Percentiles rank a stretch among this genome's conserved stretches.
phyloP scores from a whole-genome alignment of 2,797 vertebrate species.

The Poliocrania exsul region DNA sequence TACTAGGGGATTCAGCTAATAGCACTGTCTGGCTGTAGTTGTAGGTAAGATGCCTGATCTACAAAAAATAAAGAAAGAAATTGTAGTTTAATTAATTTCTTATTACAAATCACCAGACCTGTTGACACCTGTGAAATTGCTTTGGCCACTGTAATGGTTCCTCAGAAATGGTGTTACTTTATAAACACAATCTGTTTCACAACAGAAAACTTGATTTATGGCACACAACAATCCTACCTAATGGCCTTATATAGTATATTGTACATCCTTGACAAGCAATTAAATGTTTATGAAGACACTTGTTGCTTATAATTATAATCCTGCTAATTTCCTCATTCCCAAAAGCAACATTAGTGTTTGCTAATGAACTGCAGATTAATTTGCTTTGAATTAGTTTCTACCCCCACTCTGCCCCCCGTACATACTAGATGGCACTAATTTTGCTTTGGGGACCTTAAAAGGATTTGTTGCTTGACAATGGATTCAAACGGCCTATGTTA shows the following conservation, averaged over 20 bases:
- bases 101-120: neutral
- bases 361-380: conserved; percentile 65
- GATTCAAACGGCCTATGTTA: conserved; percentile 22
- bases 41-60: neutral
- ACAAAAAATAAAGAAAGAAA: neutral
- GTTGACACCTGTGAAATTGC: neutral
- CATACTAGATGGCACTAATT: conserved; percentile 46
- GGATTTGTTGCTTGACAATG: conserved; percentile 34
- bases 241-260: neutral
- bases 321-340: conserved; percentile 62
- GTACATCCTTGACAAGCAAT: conserved; percentile 46
- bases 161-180: neutral
- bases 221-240: neutral
- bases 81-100: neutral
- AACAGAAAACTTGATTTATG: conserved; percentile 40
- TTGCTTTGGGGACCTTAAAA: conserved; percentile 48
- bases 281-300: conserved; percentile 70
- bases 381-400: conserved; percentile 62
- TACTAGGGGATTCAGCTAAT: neutral
- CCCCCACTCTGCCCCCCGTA: neutral
- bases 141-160: neutral
- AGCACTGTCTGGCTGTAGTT: neutral
- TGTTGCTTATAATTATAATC: conserved; percentile 72
- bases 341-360: conserved; percentile 55
- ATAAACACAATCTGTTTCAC: conserved; percentile 1